A percentile compares a stretch with the other conserved stretches of the same genome.
Evolutionary conservation across 2,888 invertebrate genomes (phyloP).

Genomic region (Philereme vetulata): DNA sequence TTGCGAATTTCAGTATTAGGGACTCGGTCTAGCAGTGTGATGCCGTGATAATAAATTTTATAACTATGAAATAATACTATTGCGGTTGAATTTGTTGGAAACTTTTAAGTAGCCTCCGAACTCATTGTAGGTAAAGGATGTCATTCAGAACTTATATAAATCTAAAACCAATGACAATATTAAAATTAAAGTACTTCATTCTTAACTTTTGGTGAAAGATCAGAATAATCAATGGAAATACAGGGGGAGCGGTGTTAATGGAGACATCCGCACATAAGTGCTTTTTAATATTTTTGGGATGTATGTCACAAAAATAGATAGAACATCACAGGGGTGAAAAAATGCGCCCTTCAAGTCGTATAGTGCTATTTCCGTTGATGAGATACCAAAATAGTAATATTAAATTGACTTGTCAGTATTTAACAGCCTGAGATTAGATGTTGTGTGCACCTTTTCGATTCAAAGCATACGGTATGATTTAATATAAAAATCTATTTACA

Average conservation of each 20-base stretch:
- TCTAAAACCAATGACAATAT: not conserved
- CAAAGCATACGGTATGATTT: not conserved
- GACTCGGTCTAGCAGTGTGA: too few species aligned
- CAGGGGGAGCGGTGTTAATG: slow-evolving; percentile 69
- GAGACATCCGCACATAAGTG: slow-evolving; percentile 78
- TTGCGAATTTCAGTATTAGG: too few species aligned
- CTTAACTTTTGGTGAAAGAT: slow-evolving; percentile 58
- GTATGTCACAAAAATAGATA: slow-evolving; percentile 69
- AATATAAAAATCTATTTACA: too few species aligned
- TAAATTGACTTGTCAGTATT: not conserved
- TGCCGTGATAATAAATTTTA: too few species aligned
- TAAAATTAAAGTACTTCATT: not conserved
- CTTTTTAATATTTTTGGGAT: slow-evolving; percentile 81
- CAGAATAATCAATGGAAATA: slow-evolving; percentile 63
- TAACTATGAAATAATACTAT: too few species aligned
- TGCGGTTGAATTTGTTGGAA: too few species aligned
- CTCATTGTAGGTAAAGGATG: too few species aligned
- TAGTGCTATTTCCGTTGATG: slow-evolving; percentile 21
- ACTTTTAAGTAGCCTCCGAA: too few species aligned
- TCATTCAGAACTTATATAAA: too few species aligned
- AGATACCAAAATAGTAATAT: slow-evolving; percentile 19
- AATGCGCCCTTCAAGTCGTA: slow-evolving; percentile 43
- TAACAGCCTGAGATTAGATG: not conserved
- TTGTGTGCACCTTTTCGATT: not conserved
- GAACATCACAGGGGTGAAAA: slow-evolving; percentile 56